phyloP scores from a whole-genome alignment of 2,888 invertebrate genomes.

The Lacanobia wlatinum region DNA sequence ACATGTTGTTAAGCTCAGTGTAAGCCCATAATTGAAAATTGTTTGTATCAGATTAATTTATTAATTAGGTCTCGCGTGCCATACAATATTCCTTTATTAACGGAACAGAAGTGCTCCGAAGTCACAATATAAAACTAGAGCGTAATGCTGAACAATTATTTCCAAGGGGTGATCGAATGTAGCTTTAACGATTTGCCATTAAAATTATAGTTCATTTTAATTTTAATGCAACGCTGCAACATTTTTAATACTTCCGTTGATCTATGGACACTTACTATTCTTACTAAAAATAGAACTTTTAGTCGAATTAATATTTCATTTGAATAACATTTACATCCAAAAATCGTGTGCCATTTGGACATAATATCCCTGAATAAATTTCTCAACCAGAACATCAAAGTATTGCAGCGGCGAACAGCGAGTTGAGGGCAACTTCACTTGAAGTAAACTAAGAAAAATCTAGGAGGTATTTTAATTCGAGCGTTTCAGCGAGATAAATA shows the following conservation, averaged over 20 bases:
- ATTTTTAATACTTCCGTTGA: background rate
- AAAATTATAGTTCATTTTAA: slow-evolving; percentile 1
- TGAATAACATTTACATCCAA: background rate
- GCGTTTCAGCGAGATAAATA: slow-evolving; percentile 61
- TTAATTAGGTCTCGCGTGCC: slow-evolving; percentile 49
- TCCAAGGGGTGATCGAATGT: slow-evolving; percentile 6
- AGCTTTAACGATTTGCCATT: background rate
- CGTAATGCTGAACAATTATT: slow-evolving; percentile 7
- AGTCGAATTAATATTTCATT: background rate
- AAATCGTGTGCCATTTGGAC: background rate
- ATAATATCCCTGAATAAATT: slow-evolving; percentile 3
- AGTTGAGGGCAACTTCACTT: slow-evolving; percentile 11
- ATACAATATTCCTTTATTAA: slow-evolving; percentile 38
- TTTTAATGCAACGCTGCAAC: background rate
- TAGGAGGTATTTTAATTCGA: slow-evolving; percentile 53
- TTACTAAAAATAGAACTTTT: background rate
- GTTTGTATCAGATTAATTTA: slow-evolving; percentile 59
- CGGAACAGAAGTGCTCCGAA: slow-evolving; percentile 25
- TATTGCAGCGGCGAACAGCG: slow-evolving; percentile 4
- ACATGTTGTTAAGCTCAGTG: slow-evolving; percentile 36
- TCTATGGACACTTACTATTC: too few relatives aligned
- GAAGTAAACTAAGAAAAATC: slow-evolving; percentile 59
- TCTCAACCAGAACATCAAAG: slow-evolving; percentile 25
- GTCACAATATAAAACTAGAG: slow-evolving; percentile 20
- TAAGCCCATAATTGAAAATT: slow-evolving; percentile 58